Conservation (phyloP, 2,888 invertebrate genomes). For the Diaphora mendica region DNA sequence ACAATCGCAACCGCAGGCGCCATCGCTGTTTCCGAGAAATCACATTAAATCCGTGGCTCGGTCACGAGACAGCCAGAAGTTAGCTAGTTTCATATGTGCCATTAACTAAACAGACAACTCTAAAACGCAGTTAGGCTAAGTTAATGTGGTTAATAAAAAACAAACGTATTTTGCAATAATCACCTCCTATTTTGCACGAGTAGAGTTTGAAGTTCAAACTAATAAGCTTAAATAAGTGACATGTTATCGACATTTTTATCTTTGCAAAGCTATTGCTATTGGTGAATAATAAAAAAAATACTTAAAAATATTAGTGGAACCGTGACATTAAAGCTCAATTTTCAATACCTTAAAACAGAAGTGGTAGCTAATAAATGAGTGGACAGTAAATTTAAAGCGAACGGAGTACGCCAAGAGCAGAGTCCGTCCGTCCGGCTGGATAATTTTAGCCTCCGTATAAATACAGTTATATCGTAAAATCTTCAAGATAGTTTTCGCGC, state of each 20-base stretch:
- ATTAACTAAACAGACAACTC: neutral
- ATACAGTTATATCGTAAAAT: conserved; percentile 52
- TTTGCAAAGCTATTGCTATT: conserved; percentile 1
- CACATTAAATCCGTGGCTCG: conserved; percentile 18
- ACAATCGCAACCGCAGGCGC: conserved; percentile 38
- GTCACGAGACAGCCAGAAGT: neutral
- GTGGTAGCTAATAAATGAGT: conserved; percentile 2
- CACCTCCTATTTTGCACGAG: neutral
- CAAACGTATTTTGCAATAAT: neutral
- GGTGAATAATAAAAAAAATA: neutral
- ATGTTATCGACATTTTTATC: neutral
- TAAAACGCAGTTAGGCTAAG: neutral
- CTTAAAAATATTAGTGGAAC: neutral
- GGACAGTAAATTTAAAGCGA: conserved; percentile 33
- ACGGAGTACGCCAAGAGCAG: conserved; percentile 30
- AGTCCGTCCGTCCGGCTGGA: conserved; percentile 35
- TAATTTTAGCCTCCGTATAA: conserved; percentile 50
- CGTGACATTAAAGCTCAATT: neutral
- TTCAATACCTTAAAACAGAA: conserved; percentile 10
- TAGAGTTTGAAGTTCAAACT: conserved; percentile 20
- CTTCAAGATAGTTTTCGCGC: conserved; percentile 47
- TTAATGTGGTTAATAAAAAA: neutral
- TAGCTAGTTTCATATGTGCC: neutral
- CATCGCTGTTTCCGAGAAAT: conserved; percentile 29
- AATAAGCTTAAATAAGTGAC: neutral